Percentiles rank a stretch among this genome's conserved stretches.
Evolutionary conservation across 2,113 vertebrate species (phyloP).

Genomic region (Vulpes lagopus): DNA sequence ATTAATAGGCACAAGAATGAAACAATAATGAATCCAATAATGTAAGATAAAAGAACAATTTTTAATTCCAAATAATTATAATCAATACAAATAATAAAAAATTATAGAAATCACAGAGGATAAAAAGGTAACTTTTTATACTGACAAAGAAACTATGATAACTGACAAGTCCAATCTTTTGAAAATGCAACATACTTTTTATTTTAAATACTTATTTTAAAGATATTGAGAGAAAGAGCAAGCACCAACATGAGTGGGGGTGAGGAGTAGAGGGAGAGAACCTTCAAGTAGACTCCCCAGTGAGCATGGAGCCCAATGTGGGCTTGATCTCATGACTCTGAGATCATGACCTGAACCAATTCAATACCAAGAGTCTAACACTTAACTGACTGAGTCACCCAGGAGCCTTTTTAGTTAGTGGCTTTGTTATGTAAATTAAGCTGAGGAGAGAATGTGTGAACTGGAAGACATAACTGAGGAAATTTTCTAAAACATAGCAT

Average conservation of each 20-base stretch:
- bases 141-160: background rate
- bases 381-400: background rate
- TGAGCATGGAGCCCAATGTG: background rate
- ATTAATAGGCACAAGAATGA: background rate
- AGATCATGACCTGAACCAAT: background rate
- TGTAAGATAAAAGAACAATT: background rate
- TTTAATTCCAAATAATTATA: background rate
- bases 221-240: background rate
- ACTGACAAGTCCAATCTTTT: background rate
- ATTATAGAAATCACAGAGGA: background rate
- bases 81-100: slow-evolving; percentile 8
- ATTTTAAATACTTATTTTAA: background rate
- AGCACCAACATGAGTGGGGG: background rate
- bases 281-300: background rate
- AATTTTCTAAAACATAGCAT: background rate
- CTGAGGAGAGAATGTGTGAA: slow-evolving; percentile 10
- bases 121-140: background rate
- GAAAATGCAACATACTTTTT: background rate
- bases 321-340: background rate
- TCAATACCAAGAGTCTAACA: background rate
- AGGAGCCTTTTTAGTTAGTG: background rate
- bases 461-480: background rate
- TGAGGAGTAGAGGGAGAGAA: background rate
- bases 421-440: background rate
- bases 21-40: background rate